A percentile compares a stretch with the other conserved stretches of the same genome.
These are phyloP conservation scores for Lepeophtheirus nordmannii DNA, from an alignment of 2,888 invertebrate species.

Conservation along the genomic window DNA sequence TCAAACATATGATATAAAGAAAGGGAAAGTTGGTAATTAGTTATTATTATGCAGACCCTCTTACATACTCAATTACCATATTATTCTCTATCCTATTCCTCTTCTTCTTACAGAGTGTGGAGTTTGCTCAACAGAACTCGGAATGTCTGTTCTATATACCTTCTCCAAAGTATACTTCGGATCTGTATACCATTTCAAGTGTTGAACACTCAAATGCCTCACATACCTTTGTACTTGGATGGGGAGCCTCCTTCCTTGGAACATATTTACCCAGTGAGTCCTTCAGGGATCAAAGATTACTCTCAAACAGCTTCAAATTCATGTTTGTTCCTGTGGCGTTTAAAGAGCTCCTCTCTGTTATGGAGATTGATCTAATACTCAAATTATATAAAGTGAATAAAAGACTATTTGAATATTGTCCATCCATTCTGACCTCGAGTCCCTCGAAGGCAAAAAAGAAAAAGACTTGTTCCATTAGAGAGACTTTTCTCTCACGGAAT, in stretches of 20 bases:
- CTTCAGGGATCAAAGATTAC: background rate
- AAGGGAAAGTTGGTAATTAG: too few relatives aligned
- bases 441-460: background rate
- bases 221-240: background rate
- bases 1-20: too few relatives aligned
- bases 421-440: background rate
- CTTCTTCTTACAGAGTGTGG: background rate
- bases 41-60: too few relatives aligned
- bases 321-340: conserved; percentile 8
- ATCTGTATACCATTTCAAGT: background rate
- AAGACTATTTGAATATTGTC: conserved; percentile 1
- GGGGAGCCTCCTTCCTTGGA: background rate
- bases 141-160: background rate
- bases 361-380: background rate
- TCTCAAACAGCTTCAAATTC: conserved; percentile 1
- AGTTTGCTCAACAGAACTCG: background rate
- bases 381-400: background rate
- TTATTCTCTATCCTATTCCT: too few relatives aligned
- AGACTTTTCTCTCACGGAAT: background rate
- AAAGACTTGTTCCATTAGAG: background rate
- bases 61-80: too few relatives aligned
- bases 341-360: background rate
- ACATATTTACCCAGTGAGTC: background rate
- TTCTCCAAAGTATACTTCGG: background rate
- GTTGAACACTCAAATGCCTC: background rate